Conservation (phyloP, 2,113 vertebrate genomes). For the Tiliqua scincoides region DNA sequence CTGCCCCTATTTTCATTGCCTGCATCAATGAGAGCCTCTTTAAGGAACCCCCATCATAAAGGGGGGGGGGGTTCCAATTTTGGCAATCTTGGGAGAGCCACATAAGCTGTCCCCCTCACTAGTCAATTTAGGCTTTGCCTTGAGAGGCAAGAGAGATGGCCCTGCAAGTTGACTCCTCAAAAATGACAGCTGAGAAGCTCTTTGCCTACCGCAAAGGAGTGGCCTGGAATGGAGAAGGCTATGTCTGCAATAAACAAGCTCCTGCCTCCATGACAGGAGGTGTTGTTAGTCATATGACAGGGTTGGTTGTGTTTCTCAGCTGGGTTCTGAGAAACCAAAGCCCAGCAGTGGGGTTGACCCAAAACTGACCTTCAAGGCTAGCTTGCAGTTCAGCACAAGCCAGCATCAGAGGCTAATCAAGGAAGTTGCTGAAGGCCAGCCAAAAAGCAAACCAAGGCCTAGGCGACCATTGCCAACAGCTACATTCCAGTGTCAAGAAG, state of each 20-base stretch:
- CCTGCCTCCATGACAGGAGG: not conserved
- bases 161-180: not conserved
- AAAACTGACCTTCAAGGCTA: constrained; percentile 24
- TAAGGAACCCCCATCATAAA: not conserved
- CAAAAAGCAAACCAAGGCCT: constrained; percentile 64
- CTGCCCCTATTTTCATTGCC: not conserved
- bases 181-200: not conserved
- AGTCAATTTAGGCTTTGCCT: no score
- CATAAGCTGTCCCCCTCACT: not conserved
- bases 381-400: constrained; percentile 56
- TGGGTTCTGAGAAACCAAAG: not conserved
- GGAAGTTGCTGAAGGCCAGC: constrained; percentile 56
- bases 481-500: constrained; percentile 70
- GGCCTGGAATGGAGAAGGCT: not conserved
- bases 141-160: not conserved
- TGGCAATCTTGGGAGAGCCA: not conserved
- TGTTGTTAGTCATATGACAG: no score
- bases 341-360: constrained; percentile 46
- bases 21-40: not conserved
- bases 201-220: not conserved
- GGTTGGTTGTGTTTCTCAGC: not conserved
- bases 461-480: constrained; percentile 62
- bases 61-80: not conserved
- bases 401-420: constrained; percentile 54
- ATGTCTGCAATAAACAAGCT: not conserved